phyloP scores from a whole-genome alignment of 2,797 vertebrate genomes.

The Ctenosaura bakeri region DNA sequence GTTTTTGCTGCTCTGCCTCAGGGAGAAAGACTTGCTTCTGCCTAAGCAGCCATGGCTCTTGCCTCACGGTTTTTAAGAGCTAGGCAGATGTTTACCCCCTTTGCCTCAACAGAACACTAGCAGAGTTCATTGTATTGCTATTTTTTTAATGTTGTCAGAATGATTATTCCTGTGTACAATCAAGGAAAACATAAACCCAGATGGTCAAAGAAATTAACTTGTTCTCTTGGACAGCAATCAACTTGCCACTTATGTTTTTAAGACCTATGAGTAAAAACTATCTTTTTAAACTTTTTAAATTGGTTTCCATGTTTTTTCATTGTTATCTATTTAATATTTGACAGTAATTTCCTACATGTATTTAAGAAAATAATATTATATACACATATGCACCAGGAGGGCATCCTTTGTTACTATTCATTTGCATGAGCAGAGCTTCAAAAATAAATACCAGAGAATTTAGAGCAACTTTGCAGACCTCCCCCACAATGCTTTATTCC shows the following conservation, averaged over 20 bases:
- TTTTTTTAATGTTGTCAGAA: neutral
- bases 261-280: neutral
- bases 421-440: neutral
- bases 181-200: neutral
- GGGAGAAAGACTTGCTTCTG: neutral
- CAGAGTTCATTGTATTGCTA: too few relatives aligned
- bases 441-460: neutral
- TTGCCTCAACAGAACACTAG: too few relatives aligned
- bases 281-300: neutral
- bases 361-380: too few relatives aligned
- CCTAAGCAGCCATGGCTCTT: neutral
- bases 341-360: too few relatives aligned
- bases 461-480: neutral
- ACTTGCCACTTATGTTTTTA: neutral
- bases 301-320: neutral
- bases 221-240: neutral
- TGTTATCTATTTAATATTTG: neutral
- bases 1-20: neutral
- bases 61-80: neutral
- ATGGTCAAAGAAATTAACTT: neutral
- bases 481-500: neutral
- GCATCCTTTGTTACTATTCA: too few relatives aligned
- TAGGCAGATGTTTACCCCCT: too few relatives aligned
- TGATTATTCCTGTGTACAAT: neutral
- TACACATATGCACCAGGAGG: too few relatives aligned